Conservation (phyloP, 2,797 vertebrate species). For the Anniella stebbinsi region DNA sequence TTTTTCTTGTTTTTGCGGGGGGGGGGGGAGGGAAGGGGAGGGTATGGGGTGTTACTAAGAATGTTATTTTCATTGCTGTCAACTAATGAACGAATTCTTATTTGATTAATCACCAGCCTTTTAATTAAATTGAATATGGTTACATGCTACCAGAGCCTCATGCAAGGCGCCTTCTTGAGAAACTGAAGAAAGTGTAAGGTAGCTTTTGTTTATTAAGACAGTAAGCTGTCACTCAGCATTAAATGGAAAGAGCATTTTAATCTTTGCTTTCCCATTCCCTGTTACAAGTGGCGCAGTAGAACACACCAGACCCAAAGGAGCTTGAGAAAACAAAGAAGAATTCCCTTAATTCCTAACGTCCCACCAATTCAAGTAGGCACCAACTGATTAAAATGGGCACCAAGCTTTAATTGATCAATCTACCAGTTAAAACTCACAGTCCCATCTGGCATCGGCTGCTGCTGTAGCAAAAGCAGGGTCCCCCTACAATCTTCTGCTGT, state of each 20-base stretch:
- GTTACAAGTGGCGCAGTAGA: background rate
- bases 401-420: background rate
- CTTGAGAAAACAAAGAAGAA: background rate
- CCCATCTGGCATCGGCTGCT: background rate
- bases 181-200: background rate
- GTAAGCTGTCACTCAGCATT: background rate
- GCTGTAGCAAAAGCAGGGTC: too few relatives aligned
- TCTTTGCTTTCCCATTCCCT: background rate
- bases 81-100: slow-evolving; percentile 13
- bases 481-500: background rate
- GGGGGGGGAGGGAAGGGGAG: background rate
- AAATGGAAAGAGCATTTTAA: background rate
- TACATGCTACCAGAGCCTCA: background rate
- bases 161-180: background rate
- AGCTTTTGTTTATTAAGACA: background rate
- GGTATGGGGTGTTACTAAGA: background rate
- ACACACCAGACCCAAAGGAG: background rate
- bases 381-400: background rate
- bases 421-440: background rate
- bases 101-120: background rate
- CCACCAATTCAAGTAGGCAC: background rate
- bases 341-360: background rate
- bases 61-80: background rate
- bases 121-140: slow-evolving; percentile 16
- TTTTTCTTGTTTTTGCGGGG: background rate